Evolutionary conservation across 1,140 invertebrate species (phyloP).

Genomic region (Aphelinus certus): DNA sequence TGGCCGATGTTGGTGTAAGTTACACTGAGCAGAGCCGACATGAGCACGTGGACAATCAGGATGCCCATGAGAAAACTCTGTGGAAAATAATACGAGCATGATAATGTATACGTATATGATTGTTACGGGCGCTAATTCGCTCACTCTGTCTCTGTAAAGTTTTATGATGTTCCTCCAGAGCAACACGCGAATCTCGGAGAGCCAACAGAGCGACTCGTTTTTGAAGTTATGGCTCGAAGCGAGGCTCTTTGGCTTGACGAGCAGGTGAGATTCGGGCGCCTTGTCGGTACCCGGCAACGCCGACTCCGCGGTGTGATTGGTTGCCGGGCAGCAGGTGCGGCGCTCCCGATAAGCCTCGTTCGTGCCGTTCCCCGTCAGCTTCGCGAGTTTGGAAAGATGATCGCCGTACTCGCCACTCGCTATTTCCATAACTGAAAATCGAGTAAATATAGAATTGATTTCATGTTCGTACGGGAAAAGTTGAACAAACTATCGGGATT

Average conservation of each 20-base stretch:
- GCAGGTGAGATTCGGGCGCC: not conserved
- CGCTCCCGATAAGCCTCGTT: slow-evolving; percentile 66
- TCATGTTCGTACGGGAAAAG: no score
- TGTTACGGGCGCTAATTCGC: no score
- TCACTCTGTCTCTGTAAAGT: slow-evolving; percentile 58
- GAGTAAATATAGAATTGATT: no score
- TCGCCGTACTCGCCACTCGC: slow-evolving; percentile 81
- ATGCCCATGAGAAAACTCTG: slow-evolving; percentile 46
- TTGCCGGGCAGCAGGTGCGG: not conserved
- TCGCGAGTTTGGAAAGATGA: slow-evolving; percentile 68
- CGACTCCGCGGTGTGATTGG: not conserved
- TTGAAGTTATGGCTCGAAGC: not conserved
- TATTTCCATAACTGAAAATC: slow-evolving; percentile 74
- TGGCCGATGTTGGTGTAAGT: slow-evolving; percentile 84
- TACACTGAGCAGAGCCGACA: slow-evolving; percentile 81
- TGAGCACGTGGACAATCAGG: slow-evolving; percentile 76
- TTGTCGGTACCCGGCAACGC: not conserved
- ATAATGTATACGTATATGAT: no score
- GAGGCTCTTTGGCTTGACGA: slow-evolving; percentile 29
- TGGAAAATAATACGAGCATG: no score
- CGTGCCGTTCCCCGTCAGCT: slow-evolving; percentile 76
- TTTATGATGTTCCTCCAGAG: slow-evolving; percentile 68
- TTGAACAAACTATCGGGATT: no score
- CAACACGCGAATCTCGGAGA: slow-evolving; percentile 67
- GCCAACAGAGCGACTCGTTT: slow-evolving; percentile 54